Evolutionary conservation across 2,797 vertebrate species (phyloP), one percentile per base, ranked within the genome.

Genomic region (Gila robusta): DNA sequence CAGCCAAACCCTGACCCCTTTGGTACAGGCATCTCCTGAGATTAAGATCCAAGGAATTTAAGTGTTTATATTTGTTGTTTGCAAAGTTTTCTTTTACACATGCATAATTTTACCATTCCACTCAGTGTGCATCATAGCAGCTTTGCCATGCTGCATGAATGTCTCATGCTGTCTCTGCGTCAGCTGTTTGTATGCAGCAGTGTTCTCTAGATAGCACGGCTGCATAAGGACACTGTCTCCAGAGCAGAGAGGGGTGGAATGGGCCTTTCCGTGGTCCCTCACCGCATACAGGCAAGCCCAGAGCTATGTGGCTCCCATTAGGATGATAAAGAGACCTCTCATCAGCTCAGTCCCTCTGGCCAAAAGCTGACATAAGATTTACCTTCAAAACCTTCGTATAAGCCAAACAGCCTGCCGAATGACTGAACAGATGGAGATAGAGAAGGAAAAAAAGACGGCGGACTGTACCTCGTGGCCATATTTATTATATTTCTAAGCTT

Each of bases 281-380:
- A 41, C 59, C 21, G 59, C 86, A 84, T 86, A 67, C n/a, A 62
- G 89, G 69, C 83, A 93, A 93, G 91, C 94, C 95, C 80, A 84
- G 81, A 77, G 81, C 87, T 88, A 93, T 94, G 93, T 94, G 93
- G 94, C 93, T 94, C 94, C 92, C 94, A 95, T 96, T 95, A 96
- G 93, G 93, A 95, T 95, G 95, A 96, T 96, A 95, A 95, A 96
- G 94, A 94, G 94, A 92, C 91, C 93, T 95, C 95, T 96, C 95
- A 95, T 95, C 94, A 94, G 93, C 87, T 82, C 91, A 90, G 92
- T 94, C 93, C 95, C 95, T 94, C 92, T 84, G 91, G 95, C 93
- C 90, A 92, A 90, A 87, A 91, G 84, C 91, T 94, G 95, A 95
- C 94, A 94, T 92, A 94, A 94, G 94, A 94, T 95, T 94, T 95